These are phyloP conservation scores for Tetragonula carbonaria DNA, from an alignment of 2,888 invertebrate genomes.

Conservation along the genomic window DNA sequence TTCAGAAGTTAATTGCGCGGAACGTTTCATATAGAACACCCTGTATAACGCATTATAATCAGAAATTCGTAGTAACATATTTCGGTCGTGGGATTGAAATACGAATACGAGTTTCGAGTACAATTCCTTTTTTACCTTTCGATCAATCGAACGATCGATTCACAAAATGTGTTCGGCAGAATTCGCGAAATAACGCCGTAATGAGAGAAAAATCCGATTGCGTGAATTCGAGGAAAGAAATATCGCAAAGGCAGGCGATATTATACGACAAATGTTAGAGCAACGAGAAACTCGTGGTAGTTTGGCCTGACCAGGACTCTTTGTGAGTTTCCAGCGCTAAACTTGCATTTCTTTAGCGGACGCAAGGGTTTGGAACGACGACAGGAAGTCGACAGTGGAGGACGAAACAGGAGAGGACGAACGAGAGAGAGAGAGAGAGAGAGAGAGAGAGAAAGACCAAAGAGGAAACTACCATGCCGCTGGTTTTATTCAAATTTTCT, in stretches of 20 bases:
- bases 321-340: constrained; percentile 64
- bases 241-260: constrained; percentile 3
- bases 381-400: constrained; percentile 7
- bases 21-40: too few species aligned
- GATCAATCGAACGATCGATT: neutral
- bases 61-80: too few species aligned
- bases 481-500: constrained; percentile 68
- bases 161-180: constrained; percentile 6
- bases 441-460: constrained; percentile 24
- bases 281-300: constrained; percentile 18
- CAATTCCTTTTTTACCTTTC: neutral
- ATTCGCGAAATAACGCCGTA: constrained; percentile 1
- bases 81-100: neutral
- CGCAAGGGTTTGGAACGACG: constrained; percentile 18
- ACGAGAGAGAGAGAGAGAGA: constrained; percentile 10
- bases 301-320: constrained; percentile 40
- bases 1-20: too few species aligned
- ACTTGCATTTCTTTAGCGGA: constrained; percentile 62
- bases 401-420: neutral
- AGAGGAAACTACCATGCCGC: constrained; percentile 24
- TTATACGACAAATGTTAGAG: constrained; percentile 58
- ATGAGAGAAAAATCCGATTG: constrained; percentile 11
- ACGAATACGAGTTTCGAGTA: neutral
- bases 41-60: neutral
- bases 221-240: constrained; percentile 27